phyloP scores from a whole-genome alignment of 2,797 vertebrate species.

The Diglossa cyanea region DNA sequence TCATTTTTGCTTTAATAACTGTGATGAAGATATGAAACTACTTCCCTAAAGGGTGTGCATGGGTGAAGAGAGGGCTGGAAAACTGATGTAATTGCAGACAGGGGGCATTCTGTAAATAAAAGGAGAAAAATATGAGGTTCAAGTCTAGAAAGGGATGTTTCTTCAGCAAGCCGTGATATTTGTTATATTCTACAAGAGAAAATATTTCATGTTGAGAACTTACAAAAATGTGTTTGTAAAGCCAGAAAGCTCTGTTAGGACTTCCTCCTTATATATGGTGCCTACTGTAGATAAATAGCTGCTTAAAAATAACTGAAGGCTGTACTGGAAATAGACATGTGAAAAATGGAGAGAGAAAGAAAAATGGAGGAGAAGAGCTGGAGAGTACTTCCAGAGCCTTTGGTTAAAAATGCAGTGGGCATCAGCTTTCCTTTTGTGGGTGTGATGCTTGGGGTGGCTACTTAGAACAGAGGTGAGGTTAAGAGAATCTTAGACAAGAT shows the following conservation, averaged over 20 bases:
- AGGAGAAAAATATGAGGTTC: not conserved
- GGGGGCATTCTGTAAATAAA: not conserved
- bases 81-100: not conserved
- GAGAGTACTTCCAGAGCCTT: not conserved
- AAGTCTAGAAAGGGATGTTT: not conserved
- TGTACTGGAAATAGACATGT: fast-evolving
- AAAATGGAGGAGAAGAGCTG: not conserved
- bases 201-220: not conserved
- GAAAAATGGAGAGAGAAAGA: not conserved
- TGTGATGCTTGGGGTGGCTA: not conserved
- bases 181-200: not conserved
- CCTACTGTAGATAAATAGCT: fast-evolving
- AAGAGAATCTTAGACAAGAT: fast-evolving
- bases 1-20: not conserved
- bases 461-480: fast-evolving
- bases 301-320: not conserved
- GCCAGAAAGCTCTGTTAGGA: not conserved
- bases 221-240: not conserved
- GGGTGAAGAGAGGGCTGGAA: not conserved
- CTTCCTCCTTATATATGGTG: fast-evolving
- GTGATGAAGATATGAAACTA: not conserved
- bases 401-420: fast-evolving
- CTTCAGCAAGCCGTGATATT: not conserved
- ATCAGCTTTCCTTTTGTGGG: fast-evolving
- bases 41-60: not conserved